Evolutionary conservation across 2,113 vertebrate genomes (phyloP), one percentile per base, ranked within the genome.

Genomic region (Muntiacus reevesi): DNA sequence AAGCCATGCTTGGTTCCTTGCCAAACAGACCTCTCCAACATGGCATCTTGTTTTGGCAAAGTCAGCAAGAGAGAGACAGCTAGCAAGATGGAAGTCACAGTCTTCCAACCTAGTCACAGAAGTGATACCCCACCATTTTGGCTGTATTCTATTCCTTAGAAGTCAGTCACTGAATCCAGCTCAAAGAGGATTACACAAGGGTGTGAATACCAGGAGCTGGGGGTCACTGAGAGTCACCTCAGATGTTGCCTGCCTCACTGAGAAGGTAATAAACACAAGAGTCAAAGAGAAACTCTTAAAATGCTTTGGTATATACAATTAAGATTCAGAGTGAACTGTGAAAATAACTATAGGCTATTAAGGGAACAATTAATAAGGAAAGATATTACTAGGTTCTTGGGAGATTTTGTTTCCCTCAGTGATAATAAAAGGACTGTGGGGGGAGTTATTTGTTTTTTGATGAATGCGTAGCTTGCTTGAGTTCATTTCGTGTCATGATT

Each of bases 261-360:
- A 28, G 60, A 86, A 88, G 40, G 16, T 55, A 74, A 85, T 88
- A 86, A 96, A 95, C 30, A 74, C 67, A 91, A 89, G 25, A 94
- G 23, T 62, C 64, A 95, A 90, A 95, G 67, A 87, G 27, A 97
- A 92, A 83, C 15, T 84, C 64, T 52, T 93, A 92, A 79, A 92
- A 28, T 33, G 30, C 7, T 86, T 97, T 92, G 40, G 21, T 33
- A 30, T 74, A 87, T 74, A 91, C 93, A 94, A 85, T 85, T 74
- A 88, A 95, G 19, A 91, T 79, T 81, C 52, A 76, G 91, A 85
- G 23, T 84, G 40, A 96, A 89, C 55, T 92, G 36, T 94, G 71
- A 96, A 97, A 95, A 78, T 92, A 90, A 87, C 36, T 89, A 83
- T 55, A 94, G 25, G 12, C 45, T 92, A 82, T 40, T 82, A 88